Evolutionary conservation across 2,888 invertebrate species (phyloP), one percentile per base, ranked within the genome.

Genomic region (Eupithecia abbreviata): DNA sequence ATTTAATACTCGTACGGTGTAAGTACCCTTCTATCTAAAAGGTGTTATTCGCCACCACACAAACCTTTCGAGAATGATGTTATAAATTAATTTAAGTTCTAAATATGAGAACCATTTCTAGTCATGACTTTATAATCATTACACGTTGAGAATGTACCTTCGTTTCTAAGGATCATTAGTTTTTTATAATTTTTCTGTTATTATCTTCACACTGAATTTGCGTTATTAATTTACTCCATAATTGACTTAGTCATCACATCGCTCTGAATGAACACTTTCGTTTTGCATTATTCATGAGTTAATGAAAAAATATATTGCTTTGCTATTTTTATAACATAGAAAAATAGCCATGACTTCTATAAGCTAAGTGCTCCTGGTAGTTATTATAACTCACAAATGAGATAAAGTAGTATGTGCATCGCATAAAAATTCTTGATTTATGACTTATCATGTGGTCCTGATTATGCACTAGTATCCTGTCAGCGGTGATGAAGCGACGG

Each of bases 141-240:
- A 77, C 72, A 72, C 69, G 72, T 74, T 73, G 76, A 83, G 70
- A 76, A 69, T 75, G 79, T 62, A 43, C 74, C 75, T 70, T 65
- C 75, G 45, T 72, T 75, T 84, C 78, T 82, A 83, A 81, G 84
- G 79, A 80, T 81, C 84, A 85, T 86, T 85, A 84, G 83, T 84
- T 75, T 78, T 73, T 1, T 82, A 79, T 84, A 85, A 81, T 84
- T 84, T 83, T 84, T 82, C 79, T 79, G 76, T 78, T 79, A 82
- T 84, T 84, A 82, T 71, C 77, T 75, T 76, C 81, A 82, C 79
- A 78, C 81, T 81, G 76, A 78, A 84, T 82, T 79, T 77, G 73
- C 81, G 79, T 82, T 80, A 82, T 84, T 81, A 82, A 82, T 82
- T 78, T 81, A 71, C 81, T 78, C 72, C 45, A 75, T 77, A 74